Conservation (phyloP, 2,113 vertebrate species). For the Colius striatus region DNA sequence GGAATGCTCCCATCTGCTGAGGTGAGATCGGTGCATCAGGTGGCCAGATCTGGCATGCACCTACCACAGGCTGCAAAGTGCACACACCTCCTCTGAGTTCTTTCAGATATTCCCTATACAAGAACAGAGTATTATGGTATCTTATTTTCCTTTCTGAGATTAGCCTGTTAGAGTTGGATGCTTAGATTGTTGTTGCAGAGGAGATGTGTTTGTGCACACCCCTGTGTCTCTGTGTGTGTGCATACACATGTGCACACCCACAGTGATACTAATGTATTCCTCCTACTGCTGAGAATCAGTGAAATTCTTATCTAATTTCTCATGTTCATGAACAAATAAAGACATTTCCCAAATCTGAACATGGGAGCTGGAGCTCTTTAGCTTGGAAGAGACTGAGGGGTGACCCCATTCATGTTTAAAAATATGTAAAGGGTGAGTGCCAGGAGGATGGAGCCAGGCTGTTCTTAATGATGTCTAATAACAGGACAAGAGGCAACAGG, state of each 20-base stretch:
- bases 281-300: background rate
- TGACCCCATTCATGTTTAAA: no score
- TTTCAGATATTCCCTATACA: background rate
- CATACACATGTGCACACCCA: background rate
- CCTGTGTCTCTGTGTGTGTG: background rate
- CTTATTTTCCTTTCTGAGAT: background rate
- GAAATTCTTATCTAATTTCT: background rate
- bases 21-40: background rate
- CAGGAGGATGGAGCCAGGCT: no score
- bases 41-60: background rate
- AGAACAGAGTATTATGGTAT: background rate
- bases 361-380: no score
- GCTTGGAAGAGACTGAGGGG: no score
- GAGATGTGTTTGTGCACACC: background rate
- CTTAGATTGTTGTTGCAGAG: background rate
- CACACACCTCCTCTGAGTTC: no score
- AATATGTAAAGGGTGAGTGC: no score
- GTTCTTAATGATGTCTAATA: no score
- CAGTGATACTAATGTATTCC: background rate
- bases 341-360: background rate
- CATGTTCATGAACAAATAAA: background rate
- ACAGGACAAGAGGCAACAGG: no score
- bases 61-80: background rate
- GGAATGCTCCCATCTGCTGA: background rate
- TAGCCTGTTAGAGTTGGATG: background rate